Evolutionary conservation across 2,113 vertebrate genomes (phyloP).

Genomic region (Ctenomys sociabilis): DNA sequence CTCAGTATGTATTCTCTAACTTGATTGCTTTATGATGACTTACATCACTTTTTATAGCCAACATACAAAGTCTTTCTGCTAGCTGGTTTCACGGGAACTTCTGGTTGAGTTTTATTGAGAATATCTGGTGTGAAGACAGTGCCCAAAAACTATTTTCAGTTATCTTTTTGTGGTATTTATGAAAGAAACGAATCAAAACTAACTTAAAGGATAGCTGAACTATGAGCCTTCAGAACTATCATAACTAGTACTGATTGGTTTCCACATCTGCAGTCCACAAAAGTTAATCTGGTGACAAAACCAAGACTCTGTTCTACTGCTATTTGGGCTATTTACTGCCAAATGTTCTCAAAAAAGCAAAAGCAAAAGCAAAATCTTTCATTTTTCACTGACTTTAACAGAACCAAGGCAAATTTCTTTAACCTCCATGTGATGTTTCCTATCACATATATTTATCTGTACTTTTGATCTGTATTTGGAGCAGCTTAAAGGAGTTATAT

Average conservation of each 20-base stretch:
- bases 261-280: neutral
- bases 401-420: neutral
- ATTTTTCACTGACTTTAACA: neutral
- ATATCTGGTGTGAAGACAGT: neutral
- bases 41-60: neutral
- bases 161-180: constrained; percentile 6
- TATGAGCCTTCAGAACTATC: neutral
- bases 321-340: neutral
- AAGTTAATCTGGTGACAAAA: constrained; percentile 49
- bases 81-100: neutral
- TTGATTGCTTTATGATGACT: neutral
- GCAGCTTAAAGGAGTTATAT: constrained; percentile 20
- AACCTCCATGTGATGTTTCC: neutral
- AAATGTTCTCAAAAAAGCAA: neutral
- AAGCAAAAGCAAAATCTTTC: neutral
- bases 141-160: neutral
- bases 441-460: constrained; percentile 12
- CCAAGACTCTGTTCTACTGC: constrained; percentile 9
- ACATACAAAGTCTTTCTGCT: neutral
- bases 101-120: neutral
- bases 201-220: neutral
- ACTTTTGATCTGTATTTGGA: neutral
- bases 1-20: neutral
- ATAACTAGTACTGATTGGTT: neutral
- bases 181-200: constrained; percentile 20